These are phyloP conservation scores for Orthosia gothica DNA, from an alignment of 2,888 invertebrate species.

Conservation along the genomic window DNA sequence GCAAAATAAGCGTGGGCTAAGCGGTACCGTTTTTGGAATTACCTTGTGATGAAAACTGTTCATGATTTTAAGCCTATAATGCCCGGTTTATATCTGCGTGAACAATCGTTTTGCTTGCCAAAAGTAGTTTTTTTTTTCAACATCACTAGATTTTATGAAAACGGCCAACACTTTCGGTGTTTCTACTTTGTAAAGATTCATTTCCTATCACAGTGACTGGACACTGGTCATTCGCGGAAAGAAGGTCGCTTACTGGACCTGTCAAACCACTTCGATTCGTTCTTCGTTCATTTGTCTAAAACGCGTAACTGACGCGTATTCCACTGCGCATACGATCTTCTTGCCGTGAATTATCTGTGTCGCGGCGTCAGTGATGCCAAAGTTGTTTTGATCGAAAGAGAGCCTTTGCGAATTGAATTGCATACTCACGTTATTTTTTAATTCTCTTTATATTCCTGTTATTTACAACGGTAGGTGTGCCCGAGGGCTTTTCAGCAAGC, in stretches of 20 bases:
- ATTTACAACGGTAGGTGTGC: background rate
- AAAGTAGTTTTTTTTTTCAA: background rate
- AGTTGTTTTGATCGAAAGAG: too few relatives aligned
- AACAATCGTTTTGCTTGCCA: background rate
- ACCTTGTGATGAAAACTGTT: conserved; percentile 22
- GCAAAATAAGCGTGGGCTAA: background rate
- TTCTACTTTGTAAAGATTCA: background rate
- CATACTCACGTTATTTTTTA: background rate
- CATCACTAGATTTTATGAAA: background rate
- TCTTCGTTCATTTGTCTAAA: too few relatives aligned
- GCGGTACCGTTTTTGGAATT: conserved; percentile 33
- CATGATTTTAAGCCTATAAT: conserved; percentile 16
- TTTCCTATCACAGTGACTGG: too few relatives aligned
- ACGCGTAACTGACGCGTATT: too few relatives aligned
- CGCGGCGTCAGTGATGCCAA: too few relatives aligned
- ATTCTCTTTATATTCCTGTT: background rate
- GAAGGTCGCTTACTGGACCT: too few relatives aligned
- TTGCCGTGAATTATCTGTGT: too few relatives aligned
- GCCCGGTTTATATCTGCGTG: conserved; percentile 6
- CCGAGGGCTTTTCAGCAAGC: background rate
- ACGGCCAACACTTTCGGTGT: background rate
- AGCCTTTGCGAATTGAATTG: background rate
- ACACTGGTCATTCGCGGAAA: too few relatives aligned
- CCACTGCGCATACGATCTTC: too few relatives aligned
- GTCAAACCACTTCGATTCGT: too few relatives aligned